Conservation (phyloP, 2,113 vertebrate genomes). For the Pygoscelis adeliae region DNA sequence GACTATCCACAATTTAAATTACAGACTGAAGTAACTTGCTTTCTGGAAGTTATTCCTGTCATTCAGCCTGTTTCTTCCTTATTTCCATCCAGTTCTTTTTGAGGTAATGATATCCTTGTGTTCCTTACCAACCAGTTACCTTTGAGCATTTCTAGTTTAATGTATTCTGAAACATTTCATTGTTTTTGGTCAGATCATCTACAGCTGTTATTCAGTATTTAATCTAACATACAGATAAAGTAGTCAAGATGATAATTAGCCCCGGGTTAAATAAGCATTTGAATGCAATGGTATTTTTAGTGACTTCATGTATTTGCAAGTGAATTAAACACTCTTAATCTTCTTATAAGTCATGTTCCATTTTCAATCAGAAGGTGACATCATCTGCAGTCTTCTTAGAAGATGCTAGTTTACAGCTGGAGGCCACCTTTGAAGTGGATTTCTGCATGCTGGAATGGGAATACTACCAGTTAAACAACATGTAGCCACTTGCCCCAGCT, state of each 20-base stretch:
- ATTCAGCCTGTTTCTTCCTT: neutral
- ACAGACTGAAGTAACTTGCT: neutral
- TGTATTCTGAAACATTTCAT: neutral
- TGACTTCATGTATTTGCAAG: neutral
- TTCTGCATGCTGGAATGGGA: neutral
- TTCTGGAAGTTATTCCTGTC: neutral
- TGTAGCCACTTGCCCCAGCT: neutral
- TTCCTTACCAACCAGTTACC: neutral
- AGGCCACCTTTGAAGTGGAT: neutral
- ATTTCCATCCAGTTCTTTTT: neutral
- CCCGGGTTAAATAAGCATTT: neutral
- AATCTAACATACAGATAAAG: neutral
- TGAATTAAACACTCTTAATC: neutral
- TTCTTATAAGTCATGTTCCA: neutral
- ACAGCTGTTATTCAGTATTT: neutral
- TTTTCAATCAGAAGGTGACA: neutral
- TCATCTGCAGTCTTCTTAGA: neutral
- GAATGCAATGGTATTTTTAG: neutral
- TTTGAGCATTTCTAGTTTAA: neutral
- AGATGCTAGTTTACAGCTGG: neutral
- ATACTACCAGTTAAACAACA: neutral
- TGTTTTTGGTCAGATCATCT: neutral
- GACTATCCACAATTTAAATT: neutral
- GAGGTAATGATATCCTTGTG: neutral
- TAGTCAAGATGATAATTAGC: neutral